Conservation (phyloP, 2,113 vertebrate species). For the Gorilla gorilla region DNA sequence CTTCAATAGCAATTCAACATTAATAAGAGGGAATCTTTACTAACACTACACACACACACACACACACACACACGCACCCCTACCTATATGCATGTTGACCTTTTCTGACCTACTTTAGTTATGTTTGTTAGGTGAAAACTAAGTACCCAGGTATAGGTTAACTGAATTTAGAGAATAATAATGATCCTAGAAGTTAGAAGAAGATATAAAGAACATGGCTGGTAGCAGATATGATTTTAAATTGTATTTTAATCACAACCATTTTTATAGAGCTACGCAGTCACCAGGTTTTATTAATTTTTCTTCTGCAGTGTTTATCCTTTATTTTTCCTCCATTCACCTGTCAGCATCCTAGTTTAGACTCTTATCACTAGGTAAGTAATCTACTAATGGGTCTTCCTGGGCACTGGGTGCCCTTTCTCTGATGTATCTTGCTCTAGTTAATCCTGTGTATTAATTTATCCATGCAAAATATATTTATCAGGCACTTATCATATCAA, state of each 20-base stretch:
- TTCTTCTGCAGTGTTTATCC: neutral
- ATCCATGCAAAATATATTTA: neutral
- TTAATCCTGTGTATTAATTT: neutral
- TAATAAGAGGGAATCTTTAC: neutral
- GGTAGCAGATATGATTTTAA: neutral
- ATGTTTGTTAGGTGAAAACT: neutral
- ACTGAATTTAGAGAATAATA: neutral
- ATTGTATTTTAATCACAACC: slow-evolving; percentile 12
- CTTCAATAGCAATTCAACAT: neutral
- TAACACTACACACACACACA: neutral
- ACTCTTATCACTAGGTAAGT: neutral
- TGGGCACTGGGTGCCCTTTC: neutral
- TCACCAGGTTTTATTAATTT: neutral
- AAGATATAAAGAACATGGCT: neutral
- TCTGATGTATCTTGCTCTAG: neutral
- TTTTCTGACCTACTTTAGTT: neutral
- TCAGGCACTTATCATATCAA: neutral
- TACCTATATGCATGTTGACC: neutral
- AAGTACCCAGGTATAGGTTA: neutral
- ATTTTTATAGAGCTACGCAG: neutral
- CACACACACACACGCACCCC: neutral
- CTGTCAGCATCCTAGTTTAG: neutral
- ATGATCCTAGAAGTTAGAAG: neutral
- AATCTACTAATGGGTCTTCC: neutral
- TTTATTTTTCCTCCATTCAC: neutral